Evolutionary conservation across 2,888 invertebrate genomes (phyloP).

Genomic region (Steinernema scapterisci): DNA sequence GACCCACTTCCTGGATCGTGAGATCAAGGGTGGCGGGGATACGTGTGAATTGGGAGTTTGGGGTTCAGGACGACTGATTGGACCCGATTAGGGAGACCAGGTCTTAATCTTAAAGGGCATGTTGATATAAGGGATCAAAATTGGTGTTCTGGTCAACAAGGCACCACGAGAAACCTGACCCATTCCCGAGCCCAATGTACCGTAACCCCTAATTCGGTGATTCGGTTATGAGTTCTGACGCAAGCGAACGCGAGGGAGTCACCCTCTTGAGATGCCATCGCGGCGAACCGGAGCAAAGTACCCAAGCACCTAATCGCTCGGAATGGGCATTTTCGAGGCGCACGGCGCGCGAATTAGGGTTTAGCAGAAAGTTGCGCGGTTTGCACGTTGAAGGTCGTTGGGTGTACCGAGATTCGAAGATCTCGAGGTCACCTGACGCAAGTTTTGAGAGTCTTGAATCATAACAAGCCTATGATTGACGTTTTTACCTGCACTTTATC

Average conservation of each 20-base stretch:
- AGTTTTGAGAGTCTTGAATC: too few relatives aligned
- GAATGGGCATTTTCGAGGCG: not conserved
- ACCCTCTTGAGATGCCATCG: not conserved
- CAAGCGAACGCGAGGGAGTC: not conserved
- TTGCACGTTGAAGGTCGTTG: slow-evolving; percentile 1
- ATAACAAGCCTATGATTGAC: not conserved
- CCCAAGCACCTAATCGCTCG: not conserved
- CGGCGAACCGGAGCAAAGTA: not conserved
- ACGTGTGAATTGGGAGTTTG: too few relatives aligned
- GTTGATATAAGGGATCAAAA: too few relatives aligned
- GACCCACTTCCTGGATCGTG: too few relatives aligned
- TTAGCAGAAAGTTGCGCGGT: not conserved
- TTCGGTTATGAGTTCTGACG: not conserved
- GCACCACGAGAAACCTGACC: too few relatives aligned
- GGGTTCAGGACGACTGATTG: too few relatives aligned
- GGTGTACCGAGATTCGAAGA: not conserved
- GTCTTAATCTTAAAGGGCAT: too few relatives aligned
- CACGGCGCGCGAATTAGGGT: not conserved
- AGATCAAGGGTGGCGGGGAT: too few relatives aligned
- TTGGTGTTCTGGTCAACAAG: too few relatives aligned
- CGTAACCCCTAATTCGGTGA: too few relatives aligned
- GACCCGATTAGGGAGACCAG: too few relatives aligned
- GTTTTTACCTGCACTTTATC: not conserved
- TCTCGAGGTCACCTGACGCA: not conserved
- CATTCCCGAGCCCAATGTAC: too few relatives aligned